Conservation (phyloP, 2,888 invertebrate genomes). For the Agrochola lota region DNA sequence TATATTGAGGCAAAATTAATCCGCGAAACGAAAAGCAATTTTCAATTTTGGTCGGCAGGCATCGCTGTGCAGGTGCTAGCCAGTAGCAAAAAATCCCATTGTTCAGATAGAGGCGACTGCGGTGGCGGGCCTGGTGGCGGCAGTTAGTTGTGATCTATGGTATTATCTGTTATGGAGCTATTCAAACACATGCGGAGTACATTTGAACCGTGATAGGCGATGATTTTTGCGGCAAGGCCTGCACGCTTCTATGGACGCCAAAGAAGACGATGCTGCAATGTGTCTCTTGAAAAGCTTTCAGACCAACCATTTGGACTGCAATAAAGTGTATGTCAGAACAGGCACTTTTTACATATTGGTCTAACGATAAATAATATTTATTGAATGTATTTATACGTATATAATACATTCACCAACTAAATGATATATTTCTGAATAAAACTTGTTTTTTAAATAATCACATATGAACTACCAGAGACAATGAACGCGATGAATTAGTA, state of each 20-base stretch:
- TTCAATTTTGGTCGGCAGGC: too few relatives aligned
- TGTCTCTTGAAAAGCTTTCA: not conserved
- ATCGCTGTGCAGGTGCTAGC: too few relatives aligned
- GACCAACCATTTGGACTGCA: not conserved
- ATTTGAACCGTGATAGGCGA: not conserved
- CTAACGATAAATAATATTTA: too few relatives aligned
- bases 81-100: too few relatives aligned
- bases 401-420: too few relatives aligned
- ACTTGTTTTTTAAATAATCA: not conserved
- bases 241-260: not conserved
- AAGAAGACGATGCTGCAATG: not conserved
- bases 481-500: slow-evolving; percentile 62
- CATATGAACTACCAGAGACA: slow-evolving; percentile 74
- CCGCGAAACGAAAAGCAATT: too few relatives aligned
- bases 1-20: too few relatives aligned
- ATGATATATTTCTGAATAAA: not conserved
- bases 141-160: not conserved
- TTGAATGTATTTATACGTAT: too few relatives aligned
- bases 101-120: too few relatives aligned
- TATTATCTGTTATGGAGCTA: not conserved
- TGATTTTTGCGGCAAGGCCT: not conserved
- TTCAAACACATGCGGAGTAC: not conserved
- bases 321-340: not conserved
- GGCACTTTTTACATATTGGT: not conserved
- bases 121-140: not conserved